phyloP scores from a whole-genome alignment of 2,797 vertebrate genomes.

The Acropternis orthonyx region DNA sequence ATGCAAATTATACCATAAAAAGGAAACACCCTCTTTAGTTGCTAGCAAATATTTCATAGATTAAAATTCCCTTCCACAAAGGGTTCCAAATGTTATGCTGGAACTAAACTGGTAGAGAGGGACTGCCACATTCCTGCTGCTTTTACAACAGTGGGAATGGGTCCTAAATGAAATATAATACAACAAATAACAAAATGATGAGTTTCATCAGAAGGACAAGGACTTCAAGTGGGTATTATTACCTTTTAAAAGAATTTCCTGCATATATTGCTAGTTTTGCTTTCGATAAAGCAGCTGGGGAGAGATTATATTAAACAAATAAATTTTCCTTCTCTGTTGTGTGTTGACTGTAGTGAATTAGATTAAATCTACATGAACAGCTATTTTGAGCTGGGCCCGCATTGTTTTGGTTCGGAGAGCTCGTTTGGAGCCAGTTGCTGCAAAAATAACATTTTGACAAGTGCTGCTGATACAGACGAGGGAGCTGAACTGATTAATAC shows the following conservation, averaged over 20 bases:
- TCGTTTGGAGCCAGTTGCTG: neutral
- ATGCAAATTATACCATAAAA: neutral
- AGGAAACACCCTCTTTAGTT: neutral
- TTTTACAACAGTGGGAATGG: neutral
- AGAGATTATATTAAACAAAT: neutral
- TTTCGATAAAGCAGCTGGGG: neutral
- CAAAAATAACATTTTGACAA: conserved; percentile 11
- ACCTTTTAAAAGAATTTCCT: neutral
- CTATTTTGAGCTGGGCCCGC: neutral
- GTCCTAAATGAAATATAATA: neutral
- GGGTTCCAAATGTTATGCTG: neutral
- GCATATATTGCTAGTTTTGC: neutral
- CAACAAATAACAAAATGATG: neutral
- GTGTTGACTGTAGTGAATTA: neutral
- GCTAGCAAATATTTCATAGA: neutral
- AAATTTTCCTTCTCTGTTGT: neutral
- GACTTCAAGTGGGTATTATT: neutral
- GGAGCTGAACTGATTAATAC: neutral
- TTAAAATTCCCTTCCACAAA: neutral
- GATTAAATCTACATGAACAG: neutral
- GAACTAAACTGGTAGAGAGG: neutral
- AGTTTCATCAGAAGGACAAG: neutral
- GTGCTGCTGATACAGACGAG: neutral
- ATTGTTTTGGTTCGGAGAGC: neutral
- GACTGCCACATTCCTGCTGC: neutral